Evolutionary conservation across 2,113 vertebrate species (phyloP), one percentile per base, ranked within the genome.

Genomic region (Centropristis striata): DNA sequence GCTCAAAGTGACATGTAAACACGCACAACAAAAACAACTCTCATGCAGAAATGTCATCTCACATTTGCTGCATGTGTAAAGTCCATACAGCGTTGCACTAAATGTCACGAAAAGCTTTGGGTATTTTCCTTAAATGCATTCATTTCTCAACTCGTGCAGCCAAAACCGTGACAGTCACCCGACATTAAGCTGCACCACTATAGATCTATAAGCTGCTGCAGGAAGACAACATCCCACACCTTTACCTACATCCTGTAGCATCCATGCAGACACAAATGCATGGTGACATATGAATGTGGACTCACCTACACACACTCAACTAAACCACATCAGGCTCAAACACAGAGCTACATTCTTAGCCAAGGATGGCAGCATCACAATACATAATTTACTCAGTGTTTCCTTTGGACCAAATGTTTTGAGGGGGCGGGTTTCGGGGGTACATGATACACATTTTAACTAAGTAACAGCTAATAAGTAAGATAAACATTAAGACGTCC

Each of bases 1-100:
- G 50, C 68, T 68, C 79, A 75, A 60, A 74, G 66, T 75, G 71
- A 85, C 76, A 88, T 58, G 41, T 54, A 72, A 81, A 66, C 63
- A 84, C 14, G 36, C 50, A n/a, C n/a, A n/a, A n/a, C 69, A 76
- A 63, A 47, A 58, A 51, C 66, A 36, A 61, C 54, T 78, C 25
- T 21, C 28, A 42, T 16, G 81, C 44, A 75, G 49, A 71, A 42
- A 71, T 49, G 42, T 2, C 76, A 54, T 32, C 41, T 68, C 21
- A 32, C 32, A 41, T 23, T 66, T 49, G 46, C 36, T 27, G 47
- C 41, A 72, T 18, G 21, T 53, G 42, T 11, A 23, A 5, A 3
- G 23, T 27, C 55, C 63, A n/a, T 9, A 16, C 9, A 57, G 28
- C 60, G 75, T 15, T 12, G 36, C n/a, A 5, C n/a, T 50, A 21